Conservation (phyloP, 2,113 vertebrate genomes). For the Misgurnus anguillicaudatus region DNA sequence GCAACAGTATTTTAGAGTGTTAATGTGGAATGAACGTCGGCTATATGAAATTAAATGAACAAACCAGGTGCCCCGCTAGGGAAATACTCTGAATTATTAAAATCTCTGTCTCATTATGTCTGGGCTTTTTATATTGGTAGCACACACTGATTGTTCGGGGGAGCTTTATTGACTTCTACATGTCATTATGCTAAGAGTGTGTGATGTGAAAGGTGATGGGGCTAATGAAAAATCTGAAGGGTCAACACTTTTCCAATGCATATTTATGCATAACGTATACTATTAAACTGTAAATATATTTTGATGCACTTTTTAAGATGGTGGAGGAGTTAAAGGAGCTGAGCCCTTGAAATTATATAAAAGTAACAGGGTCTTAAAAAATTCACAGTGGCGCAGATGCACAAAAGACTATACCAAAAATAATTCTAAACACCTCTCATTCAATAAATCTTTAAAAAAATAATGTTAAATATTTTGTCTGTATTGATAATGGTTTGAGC, state of each 20-base stretch:
- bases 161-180: constrained; percentile 39
- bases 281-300: too few relatives aligned
- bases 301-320: too few relatives aligned
- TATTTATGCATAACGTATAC: too few relatives aligned
- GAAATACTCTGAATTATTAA: constrained; percentile 53
- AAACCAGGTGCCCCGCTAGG: constrained; percentile 44
- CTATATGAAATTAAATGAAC: constrained; percentile 49
- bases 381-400: too few relatives aligned
- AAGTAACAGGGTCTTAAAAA: too few relatives aligned
- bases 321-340: too few relatives aligned
- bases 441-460: too few relatives aligned
- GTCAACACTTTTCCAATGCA: not conserved
- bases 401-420: too few relatives aligned
- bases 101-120: constrained; percentile 46
- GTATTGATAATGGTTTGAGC: too few relatives aligned
- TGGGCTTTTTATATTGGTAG: constrained; percentile 39
- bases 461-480: too few relatives aligned
- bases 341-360: too few relatives aligned
- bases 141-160: constrained; percentile 37
- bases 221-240: not conserved
- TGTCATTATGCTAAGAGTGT: constrained; percentile 33
- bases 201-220: constrained; percentile 9
- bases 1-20: constrained; percentile 29
- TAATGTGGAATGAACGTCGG: constrained; percentile 51
- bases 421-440: too few relatives aligned